These are phyloP conservation scores for Corapipo altera DNA, from an alignment of 2,113 vertebrate genomes.

Conservation along the genomic window DNA sequence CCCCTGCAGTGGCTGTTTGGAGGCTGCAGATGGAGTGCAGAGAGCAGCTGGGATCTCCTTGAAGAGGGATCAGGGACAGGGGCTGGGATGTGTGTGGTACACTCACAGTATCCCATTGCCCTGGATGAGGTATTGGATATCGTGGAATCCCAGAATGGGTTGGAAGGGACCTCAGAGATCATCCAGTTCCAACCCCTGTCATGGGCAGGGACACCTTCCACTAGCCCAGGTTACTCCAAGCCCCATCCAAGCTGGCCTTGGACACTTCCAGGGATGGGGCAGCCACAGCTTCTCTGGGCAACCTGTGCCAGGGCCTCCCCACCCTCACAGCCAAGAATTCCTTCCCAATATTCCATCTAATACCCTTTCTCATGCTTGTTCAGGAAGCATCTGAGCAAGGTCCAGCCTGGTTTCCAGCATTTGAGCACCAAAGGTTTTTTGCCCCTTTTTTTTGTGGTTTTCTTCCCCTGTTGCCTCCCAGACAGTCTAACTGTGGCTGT, in stretches of 20 bases:
- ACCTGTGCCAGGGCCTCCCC: neutral
- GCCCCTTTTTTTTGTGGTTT: neutral
- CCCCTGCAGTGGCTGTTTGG: neutral
- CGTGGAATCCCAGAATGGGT: neutral
- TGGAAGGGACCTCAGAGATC: neutral
- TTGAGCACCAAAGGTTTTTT: neutral
- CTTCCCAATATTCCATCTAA: neutral
- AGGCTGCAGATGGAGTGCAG: neutral
- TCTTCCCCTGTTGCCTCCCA: neutral
- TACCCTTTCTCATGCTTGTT: neutral
- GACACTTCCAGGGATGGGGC: neutral
- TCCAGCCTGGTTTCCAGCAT: neutral
- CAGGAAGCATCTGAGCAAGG: neutral
- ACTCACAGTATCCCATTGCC: neutral
- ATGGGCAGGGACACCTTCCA: neutral
- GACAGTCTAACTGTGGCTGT: neutral
- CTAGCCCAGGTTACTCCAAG: neutral
- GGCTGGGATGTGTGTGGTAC: neutral
- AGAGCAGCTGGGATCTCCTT: constrained; percentile 15
- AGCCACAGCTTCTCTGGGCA: neutral
- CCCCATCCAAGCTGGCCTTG: fast-evolving
- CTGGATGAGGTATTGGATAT: neutral
- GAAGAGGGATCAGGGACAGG: neutral
- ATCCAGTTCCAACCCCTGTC: neutral
- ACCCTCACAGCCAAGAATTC: fast-evolving